Conservation (phyloP, 2,113 vertebrate genomes). For the Zosterops pallidus region DNA sequence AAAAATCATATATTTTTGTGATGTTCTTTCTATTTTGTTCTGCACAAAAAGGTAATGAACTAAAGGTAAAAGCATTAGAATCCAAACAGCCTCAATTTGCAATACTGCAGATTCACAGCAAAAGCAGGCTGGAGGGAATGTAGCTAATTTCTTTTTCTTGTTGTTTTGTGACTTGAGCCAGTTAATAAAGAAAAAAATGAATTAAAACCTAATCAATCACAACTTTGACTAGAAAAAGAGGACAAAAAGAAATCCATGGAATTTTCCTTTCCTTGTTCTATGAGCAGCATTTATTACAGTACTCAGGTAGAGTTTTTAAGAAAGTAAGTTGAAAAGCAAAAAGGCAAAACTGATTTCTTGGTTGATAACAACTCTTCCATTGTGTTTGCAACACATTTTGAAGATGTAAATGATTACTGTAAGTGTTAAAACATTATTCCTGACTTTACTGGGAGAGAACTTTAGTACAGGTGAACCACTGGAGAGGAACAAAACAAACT, state of each 20-base stretch:
- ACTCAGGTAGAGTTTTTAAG: not conserved
- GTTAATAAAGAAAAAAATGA: not conserved
- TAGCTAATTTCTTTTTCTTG: not conserved
- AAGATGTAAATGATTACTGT: not conserved
- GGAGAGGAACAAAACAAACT: not conserved
- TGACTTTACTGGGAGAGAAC: not conserved
- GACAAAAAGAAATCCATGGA: not conserved
- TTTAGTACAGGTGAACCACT: not conserved
- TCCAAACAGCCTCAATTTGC: not conserved
- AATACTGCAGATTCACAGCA: not conserved
- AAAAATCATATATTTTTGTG: not conserved
- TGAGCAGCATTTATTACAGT: not conserved
- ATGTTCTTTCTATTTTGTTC: not conserved
- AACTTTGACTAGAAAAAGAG: not conserved
- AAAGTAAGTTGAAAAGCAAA: not conserved
- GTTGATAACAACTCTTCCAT: not conserved
- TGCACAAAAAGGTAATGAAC: not conserved
- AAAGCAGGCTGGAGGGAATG: not conserved
- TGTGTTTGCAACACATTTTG: not conserved
- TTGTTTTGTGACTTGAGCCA: not conserved
- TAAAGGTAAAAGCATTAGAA: not conserved
- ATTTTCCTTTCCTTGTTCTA: not conserved
- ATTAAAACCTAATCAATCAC: conserved; percentile 29
- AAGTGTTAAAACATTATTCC: conserved; percentile 4
- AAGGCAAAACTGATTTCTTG: not conserved